A percentile compares a stretch with the other conserved stretches of the same genome.
Conservation (phyloP, 2,113 vertebrate species). For the Cochlearius cochlearius region DNA sequence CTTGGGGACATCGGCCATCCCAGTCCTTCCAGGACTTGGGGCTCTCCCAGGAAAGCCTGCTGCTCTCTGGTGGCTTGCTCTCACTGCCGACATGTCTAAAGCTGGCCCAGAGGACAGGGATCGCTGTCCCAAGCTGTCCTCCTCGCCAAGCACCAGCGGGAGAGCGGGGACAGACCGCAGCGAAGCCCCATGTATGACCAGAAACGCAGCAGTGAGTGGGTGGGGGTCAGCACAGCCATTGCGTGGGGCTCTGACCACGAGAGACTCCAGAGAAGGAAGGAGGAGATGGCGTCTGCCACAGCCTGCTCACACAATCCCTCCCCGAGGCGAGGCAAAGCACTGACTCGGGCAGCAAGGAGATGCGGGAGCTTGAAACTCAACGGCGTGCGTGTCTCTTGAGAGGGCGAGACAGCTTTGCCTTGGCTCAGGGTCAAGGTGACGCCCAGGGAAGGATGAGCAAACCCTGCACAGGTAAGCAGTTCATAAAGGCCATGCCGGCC, state of each 20-base stretch:
- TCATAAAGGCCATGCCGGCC: not conserved
- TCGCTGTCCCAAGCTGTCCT: not conserved
- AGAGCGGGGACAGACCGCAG: accelerated
- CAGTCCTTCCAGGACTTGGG: not conserved
- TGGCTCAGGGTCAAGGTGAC: accelerated
- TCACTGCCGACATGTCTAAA: not conserved
- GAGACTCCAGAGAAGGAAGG: too few relatives aligned
- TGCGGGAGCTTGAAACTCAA: not conserved
- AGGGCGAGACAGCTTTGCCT: not conserved
- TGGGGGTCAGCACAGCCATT: accelerated
- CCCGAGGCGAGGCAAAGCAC: accelerated
- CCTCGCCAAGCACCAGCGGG: not conserved
- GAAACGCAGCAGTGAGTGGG: accelerated
- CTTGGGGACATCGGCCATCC: accelerated
- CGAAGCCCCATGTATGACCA: accelerated
- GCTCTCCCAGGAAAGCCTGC: not conserved
- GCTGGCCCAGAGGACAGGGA: not conserved
- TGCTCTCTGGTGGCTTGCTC: not conserved
- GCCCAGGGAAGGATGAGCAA: accelerated
- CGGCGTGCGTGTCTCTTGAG: accelerated
- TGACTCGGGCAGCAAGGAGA: not conserved
- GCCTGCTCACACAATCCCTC: not conserved
- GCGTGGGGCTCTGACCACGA: accelerated
- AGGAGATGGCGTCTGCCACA: accelerated
- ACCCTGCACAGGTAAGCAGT: accelerated